Evolutionary conservation across 1,140 invertebrate species (phyloP).

Genomic region (Paralvinella palmiformis): DNA sequence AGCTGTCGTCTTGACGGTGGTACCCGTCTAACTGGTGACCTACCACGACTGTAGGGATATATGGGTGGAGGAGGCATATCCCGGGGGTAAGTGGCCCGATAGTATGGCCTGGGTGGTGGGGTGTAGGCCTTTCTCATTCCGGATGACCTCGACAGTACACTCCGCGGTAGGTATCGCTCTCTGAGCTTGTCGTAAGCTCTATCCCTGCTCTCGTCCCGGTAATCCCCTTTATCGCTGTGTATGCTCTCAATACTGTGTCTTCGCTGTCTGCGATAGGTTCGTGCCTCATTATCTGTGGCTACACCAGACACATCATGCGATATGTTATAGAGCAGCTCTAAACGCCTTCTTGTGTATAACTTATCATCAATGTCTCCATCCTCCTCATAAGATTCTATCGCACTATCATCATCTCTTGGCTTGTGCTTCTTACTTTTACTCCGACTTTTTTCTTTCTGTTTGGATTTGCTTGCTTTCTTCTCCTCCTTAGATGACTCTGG

Average conservation of each 20-base stretch:
- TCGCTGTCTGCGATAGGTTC: conserved; percentile 1
- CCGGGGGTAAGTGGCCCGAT: background rate
- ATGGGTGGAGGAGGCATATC: background rate
- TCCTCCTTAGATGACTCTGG: conserved; percentile 1
- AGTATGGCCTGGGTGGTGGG: too few relatives aligned
- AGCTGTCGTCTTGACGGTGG: too few relatives aligned
- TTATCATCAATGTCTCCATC: background rate
- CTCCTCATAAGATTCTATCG: background rate
- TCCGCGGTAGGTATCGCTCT: background rate
- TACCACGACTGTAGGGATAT: background rate
- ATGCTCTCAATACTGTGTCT: conserved; percentile 6
- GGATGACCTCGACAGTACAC: too few relatives aligned
- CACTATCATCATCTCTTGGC: background rate
- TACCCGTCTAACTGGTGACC: too few relatives aligned
- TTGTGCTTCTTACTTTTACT: conserved; percentile 3
- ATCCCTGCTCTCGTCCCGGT: too few relatives aligned
- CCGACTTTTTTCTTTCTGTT: too few relatives aligned
- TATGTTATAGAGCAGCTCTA: conserved; percentile 6
- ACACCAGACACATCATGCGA: background rate
- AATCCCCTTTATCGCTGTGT: background rate
- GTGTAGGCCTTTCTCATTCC: too few relatives aligned
- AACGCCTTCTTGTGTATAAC: conserved; percentile 1
- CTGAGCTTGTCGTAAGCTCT: background rate
- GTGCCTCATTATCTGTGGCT: background rate
- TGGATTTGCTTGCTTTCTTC: background rate